Evolutionary conservation across 2,888 invertebrate species (phyloP), one percentile per base, ranked within the genome.

Genomic region (Dryobotodes eremita): DNA sequence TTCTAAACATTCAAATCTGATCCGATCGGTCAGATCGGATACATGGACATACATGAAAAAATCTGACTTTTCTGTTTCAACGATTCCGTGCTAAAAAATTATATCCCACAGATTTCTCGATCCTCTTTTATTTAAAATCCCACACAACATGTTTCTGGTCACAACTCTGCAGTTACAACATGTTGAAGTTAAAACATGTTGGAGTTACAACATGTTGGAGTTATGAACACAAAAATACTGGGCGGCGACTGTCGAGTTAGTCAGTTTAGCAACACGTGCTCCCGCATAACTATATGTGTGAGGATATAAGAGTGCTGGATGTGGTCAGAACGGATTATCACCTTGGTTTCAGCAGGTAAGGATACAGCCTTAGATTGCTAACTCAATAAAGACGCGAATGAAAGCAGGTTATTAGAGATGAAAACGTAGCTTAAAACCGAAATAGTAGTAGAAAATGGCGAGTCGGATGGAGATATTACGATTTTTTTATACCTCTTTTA

Each of bases 201-300:
- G 61, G n/a, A 79, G 75, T 31, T 64, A 75, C 80, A 69, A 53
- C 69, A 71, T 64, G 85, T 85, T 77, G 65, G 61, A 78, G 74
- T 57, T 77, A 80, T 79, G 82, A 80, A 83, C 83, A 82, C 83
- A 89, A 89, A 88, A 89, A 88, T 89, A 83, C 83, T 59, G 20
- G 11, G 62, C 62, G 69, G 73, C 79, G 79, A 86, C 80, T 80
- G 76, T 74, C 73, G 83, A 77, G 79, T 55, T 69, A 75, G 87
- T 80, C 74, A 74, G 82, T 82, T 80, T 75, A 79, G 74, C 65
- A 71, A 86, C 84, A 87, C 91, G 91, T 91, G 91, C 85, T 84
- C 81, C 15, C 77, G 91, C 91, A 91, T 91, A 91, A 91, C 89
- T 87, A 89, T 86, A 85, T 76, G 65, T 83, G 71, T 57, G 23